Conservation (phyloP, 2,888 invertebrate genomes). For the Sminthurinus aureus region DNA sequence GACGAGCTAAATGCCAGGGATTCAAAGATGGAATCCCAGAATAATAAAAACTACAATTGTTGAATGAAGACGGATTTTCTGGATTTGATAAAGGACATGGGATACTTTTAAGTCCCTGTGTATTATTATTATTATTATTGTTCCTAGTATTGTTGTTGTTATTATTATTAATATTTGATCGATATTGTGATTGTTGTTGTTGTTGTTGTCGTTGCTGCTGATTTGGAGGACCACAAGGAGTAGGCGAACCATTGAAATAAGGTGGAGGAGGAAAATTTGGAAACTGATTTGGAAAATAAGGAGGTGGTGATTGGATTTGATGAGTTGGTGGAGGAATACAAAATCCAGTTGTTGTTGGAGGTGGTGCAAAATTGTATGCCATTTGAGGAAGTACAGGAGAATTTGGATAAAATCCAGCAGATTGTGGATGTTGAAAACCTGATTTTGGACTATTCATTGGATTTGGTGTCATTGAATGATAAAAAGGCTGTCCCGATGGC, state of each 20-base stretch:
- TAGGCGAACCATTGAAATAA: background rate
- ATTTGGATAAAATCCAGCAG: too few relatives aligned
- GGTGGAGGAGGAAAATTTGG: background rate
- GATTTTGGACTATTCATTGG: background rate
- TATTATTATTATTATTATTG: background rate
- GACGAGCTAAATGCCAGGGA: background rate
- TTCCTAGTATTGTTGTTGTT: background rate
- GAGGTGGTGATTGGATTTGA: background rate
- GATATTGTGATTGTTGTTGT: background rate
- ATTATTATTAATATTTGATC: background rate
- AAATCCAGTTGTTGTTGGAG: background rate
- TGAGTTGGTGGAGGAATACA: background rate
- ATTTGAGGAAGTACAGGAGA: too few relatives aligned
- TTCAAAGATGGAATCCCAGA: constrained; percentile 7
- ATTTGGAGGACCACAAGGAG: background rate
- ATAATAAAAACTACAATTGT: constrained; percentile 21
- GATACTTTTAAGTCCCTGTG: background rate
- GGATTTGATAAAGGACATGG: background rate
- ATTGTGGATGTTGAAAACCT: too few relatives aligned
- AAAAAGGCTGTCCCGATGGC: background rate
- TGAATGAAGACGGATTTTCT: constrained; percentile 9
- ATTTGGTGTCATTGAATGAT: background rate
- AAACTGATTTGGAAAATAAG: background rate
- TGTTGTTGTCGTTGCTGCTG: background rate
- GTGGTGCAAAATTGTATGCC: background rate